Evolutionary conservation across 2,888 invertebrate species (phyloP).

Genomic region (Agrotis ipsilon): DNA sequence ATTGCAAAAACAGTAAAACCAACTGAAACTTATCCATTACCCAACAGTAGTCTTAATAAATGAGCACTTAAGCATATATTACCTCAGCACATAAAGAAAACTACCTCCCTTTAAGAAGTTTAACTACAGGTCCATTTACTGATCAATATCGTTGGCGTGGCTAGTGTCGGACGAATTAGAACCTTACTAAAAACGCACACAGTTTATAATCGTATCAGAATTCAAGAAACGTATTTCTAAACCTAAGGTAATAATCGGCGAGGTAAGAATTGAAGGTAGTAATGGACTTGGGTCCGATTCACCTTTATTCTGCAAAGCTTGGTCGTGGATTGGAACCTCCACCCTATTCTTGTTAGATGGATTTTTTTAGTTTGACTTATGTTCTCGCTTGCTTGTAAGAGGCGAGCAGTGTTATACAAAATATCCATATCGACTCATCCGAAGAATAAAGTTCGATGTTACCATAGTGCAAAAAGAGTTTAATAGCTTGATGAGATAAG

Average conservation of each 20-base stretch:
- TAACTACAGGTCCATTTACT: conserved; percentile 50
- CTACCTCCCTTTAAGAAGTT: conserved; percentile 37
- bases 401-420: background rate
- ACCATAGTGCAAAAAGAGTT: no score
- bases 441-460: no score
- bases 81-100: conserved; percentile 19
- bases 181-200: background rate
- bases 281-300: conserved; percentile 32
- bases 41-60: conserved; percentile 13
- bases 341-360: background rate
- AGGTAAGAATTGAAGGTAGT: conserved; percentile 41
- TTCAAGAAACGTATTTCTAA: conserved; percentile 8
- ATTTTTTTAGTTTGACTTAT: background rate
- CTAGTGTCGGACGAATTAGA: conserved; percentile 4
- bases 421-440: no score
- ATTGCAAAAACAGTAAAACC: background rate
- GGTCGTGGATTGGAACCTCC: conserved; percentile 2
- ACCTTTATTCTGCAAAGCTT: conserved; percentile 39
- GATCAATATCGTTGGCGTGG: conserved; percentile 49
- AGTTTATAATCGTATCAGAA: conserved; percentile 13
- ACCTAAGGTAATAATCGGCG: conserved; percentile 44
- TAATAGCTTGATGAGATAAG: no score
- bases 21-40: conserved; percentile 2
- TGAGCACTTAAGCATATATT: conserved; percentile 15
- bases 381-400: background rate